phyloP scores from a whole-genome alignment of 30 jellyfish, hydroid and myxozoan species.

The Phacellophora camtschatica region DNA sequence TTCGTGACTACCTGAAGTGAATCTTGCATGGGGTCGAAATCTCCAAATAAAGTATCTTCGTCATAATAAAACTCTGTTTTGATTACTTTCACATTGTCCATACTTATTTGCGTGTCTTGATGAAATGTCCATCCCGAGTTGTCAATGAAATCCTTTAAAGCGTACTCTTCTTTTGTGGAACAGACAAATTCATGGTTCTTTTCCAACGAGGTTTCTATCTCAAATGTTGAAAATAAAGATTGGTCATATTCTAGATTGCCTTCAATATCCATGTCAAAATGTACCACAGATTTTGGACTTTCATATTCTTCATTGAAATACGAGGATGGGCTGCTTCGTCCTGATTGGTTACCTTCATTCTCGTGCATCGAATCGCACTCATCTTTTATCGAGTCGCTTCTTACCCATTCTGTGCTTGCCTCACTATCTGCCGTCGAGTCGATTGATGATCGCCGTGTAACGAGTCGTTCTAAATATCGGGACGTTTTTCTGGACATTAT shows the following conservation, averaged over 20 bases:
- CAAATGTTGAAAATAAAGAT: background rate
- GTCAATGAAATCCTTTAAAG: background rate
- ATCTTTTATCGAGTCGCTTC: background rate
- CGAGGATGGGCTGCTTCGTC: conserved; percentile 24
- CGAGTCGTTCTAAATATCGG: conserved; percentile 20
- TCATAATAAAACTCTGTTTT: background rate
- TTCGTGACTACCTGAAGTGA: background rate
- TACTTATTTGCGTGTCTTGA: background rate
- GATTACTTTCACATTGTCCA: background rate
- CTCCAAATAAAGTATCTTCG: background rate
- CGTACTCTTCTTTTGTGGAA: background rate
- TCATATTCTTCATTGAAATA: conserved; percentile 41
- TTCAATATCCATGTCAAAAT: background rate
- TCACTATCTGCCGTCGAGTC: conserved; percentile 19
- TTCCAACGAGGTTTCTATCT: background rate
- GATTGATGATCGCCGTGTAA: conserved; percentile 26
- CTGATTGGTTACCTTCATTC: background rate
- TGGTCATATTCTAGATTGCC: background rate
- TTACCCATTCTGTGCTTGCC: conserved; percentile 1
- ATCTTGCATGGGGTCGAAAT: background rate
- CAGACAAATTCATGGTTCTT: background rate
- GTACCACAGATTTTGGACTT: background rate
- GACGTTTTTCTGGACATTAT: conserved; percentile 11
- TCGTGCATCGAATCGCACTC: background rate
- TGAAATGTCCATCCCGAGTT: background rate